A percentile compares a stretch with the other conserved stretches of the same genome.
Conservation (phyloP, 2,113 vertebrate species). For the Ictalurus furcatus region DNA sequence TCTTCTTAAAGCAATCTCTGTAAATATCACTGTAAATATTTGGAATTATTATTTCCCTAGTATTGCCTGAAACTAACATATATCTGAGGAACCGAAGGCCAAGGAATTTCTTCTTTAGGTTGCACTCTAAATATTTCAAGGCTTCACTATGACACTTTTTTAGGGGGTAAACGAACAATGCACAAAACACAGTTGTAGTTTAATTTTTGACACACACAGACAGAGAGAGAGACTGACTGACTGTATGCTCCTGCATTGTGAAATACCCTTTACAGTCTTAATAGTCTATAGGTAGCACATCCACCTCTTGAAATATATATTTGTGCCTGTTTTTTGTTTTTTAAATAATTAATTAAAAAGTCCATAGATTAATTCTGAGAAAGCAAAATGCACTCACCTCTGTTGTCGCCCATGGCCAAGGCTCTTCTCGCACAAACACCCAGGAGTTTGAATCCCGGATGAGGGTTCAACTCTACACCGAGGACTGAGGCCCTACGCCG, state of each 20-base stretch:
- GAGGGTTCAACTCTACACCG: conserved; percentile 71
- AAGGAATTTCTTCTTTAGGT: no score
- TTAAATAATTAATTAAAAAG: no score
- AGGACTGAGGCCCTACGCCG: conserved; percentile 76
- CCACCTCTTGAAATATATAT: neutral
- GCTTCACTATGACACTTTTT: neutral
- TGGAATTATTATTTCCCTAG: neutral
- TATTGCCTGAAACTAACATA: neutral
- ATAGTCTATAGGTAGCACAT: neutral
- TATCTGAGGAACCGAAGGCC: neutral
- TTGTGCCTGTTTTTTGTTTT: no score
- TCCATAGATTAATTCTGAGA: neutral
- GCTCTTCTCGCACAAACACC: neutral
- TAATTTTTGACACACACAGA: neutral
- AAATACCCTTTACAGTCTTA: neutral
- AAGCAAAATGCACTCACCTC: conserved; percentile 66
- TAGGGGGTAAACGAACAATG: neutral
- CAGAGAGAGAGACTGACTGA: neutral
- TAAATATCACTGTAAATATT: neutral
- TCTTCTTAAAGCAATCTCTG: neutral
- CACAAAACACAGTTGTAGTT: neutral
- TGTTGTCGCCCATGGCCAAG: conserved; percentile 75
- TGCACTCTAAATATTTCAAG: neutral
- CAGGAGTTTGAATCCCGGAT: conserved; percentile 53
- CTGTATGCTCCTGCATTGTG: neutral